Conservation (phyloP, 2,888 invertebrate species). For the Andrena flavipes region DNA sequence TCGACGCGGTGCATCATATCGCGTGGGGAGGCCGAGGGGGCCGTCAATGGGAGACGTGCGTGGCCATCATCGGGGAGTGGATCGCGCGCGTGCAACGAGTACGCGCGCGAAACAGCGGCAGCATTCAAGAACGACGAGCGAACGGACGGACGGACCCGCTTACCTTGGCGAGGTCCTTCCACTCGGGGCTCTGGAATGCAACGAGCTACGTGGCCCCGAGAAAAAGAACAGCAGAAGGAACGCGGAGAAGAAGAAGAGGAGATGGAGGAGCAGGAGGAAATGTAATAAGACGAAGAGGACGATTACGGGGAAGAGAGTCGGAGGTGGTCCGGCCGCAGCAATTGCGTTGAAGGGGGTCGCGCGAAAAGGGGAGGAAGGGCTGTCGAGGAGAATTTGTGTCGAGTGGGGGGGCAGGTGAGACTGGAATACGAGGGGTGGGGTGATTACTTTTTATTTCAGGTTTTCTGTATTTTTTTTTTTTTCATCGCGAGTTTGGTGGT, state of each 20-base stretch:
- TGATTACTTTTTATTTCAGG: conserved; percentile 5
- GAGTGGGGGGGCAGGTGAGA: background rate
- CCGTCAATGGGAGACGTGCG: conserved; percentile 62
- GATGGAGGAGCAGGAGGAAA: conserved; percentile 32
- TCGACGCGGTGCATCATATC: conserved; percentile 22
- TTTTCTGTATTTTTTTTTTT: no score
- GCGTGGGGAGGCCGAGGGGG: conserved; percentile 22
- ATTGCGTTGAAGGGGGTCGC: conserved; percentile 42
- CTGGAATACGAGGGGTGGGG: conserved; percentile 26
- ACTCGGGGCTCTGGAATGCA: conserved; percentile 81
- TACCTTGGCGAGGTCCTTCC: conserved; percentile 83
- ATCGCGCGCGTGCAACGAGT: conserved; percentile 53
- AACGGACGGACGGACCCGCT: conserved; percentile 77
- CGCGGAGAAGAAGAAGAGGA: conserved; percentile 38
- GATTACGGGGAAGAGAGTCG: conserved; percentile 45
- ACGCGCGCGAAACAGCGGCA: conserved; percentile 53
- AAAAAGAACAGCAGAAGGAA: conserved; percentile 45
- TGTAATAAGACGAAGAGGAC: conserved; percentile 38
- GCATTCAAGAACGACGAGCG: conserved; percentile 64
- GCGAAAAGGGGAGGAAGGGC: conserved; percentile 20
- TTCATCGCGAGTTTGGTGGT: no score
- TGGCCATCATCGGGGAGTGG: conserved; percentile 32
- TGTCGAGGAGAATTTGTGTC: conserved; percentile 13
- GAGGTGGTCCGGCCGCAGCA: conserved; percentile 49
- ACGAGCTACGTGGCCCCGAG: conserved; percentile 66